Conservation (phyloP, 2,113 vertebrate species). For the Sterna hirundo region DNA sequence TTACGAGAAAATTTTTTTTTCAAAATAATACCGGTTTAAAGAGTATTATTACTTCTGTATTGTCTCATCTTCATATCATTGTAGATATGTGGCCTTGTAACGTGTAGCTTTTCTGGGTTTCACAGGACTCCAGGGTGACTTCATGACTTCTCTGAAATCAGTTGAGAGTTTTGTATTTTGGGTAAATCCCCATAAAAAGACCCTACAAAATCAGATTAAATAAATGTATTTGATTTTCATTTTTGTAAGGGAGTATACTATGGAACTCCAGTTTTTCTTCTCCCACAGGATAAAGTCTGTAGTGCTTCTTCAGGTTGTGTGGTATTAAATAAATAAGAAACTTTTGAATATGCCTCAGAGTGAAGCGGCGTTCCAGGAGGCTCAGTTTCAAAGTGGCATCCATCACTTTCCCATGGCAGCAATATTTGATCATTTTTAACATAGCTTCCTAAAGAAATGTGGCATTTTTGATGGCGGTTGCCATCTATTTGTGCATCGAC, state of each 20-base stretch:
- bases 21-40: neutral
- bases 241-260: neutral
- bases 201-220: neutral
- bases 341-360: neutral
- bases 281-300: neutral
- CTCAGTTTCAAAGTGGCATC: neutral
- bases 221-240: neutral
- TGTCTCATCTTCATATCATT: neutral
- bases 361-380: neutral
- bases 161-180: neutral
- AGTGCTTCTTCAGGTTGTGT: neutral
- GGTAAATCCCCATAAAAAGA: neutral
- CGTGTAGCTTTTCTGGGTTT: neutral
- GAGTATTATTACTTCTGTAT: neutral
- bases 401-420: neutral
- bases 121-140: neutral
- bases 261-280: neutral
- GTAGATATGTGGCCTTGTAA: neutral
- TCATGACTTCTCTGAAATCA: neutral
- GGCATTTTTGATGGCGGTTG: neutral
- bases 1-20: neutral
- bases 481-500: neutral
- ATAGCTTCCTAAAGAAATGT: neutral
- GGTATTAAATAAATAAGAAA: neutral
- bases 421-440: neutral